Percentiles rank a stretch among this genome's conserved stretches.
Conservation (phyloP, 2,113 vertebrate species). For the Platycercus adscitus region DNA sequence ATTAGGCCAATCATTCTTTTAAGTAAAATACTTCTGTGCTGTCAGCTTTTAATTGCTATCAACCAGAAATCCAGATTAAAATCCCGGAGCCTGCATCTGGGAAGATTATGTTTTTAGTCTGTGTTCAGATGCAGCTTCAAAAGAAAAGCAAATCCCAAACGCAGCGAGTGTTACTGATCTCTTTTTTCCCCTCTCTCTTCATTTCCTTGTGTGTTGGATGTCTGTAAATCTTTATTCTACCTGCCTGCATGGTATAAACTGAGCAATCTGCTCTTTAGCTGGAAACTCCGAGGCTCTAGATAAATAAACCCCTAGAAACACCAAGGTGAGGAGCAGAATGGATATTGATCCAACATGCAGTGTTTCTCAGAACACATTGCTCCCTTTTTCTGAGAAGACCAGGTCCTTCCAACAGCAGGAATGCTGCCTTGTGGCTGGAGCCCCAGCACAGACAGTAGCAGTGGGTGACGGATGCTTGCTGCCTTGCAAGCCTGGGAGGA, state of each 20-base stretch:
- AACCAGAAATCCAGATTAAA: conserved; percentile 56
- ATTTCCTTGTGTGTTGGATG: not conserved
- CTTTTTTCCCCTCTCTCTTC: not conserved
- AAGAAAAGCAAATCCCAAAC: conserved; percentile 43
- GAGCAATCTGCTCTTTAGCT: not conserved
- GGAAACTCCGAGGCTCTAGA: not conserved
- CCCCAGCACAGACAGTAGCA: not conserved
- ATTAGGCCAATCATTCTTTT: conserved; percentile 39
- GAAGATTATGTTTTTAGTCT: conserved; percentile 35
- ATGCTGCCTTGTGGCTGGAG: no score
- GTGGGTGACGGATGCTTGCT: not conserved
- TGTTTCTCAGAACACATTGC: not conserved
- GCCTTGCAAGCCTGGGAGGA: not conserved
- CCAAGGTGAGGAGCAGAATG: not conserved
- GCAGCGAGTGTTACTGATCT: not conserved
- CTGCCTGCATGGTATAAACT: not conserved
- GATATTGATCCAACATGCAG: not conserved
- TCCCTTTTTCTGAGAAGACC: not conserved
- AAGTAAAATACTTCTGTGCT: conserved; percentile 31
- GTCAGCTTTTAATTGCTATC: conserved; percentile 55
- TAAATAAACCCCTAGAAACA: not conserved
- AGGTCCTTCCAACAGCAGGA: not conserved
- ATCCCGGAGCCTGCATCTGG: conserved; percentile 36
- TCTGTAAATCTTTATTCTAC: conserved; percentile 31
- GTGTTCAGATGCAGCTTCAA: conserved; percentile 33